Percentiles rank a stretch among this genome's conserved stretches.
phyloP scores from a whole-genome alignment of 2,797 vertebrate species.

The Capromys pilorides region DNA sequence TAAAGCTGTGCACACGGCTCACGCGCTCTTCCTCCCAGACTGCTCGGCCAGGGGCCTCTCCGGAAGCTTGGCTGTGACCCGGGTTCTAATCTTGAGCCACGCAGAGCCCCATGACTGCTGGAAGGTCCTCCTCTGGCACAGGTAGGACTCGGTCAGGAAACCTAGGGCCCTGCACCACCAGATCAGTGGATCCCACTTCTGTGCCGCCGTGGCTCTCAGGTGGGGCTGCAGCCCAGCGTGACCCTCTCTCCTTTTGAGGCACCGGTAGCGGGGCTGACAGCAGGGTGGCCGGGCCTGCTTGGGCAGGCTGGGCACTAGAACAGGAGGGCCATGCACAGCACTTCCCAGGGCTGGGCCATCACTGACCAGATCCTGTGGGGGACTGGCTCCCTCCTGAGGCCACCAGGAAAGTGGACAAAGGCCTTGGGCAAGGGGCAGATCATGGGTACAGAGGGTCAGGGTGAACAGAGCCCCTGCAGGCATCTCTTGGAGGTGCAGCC shows the following conservation, averaged over 20 bases:
- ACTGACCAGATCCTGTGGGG: too few species aligned
- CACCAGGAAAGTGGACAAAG: neutral
- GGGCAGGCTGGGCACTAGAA: neutral
- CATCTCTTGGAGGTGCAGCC: neutral
- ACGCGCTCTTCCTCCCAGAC: accelerated
- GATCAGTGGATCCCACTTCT: neutral
- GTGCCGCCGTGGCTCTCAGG: neutral
- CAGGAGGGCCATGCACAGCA: accelerated
- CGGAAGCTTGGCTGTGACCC: neutral
- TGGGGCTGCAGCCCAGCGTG: neutral
- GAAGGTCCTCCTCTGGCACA: neutral
- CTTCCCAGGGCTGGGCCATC: neutral
- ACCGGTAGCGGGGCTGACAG: neutral
- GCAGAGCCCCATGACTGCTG: neutral
- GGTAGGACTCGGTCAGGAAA: too few species aligned
- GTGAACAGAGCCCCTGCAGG: neutral
- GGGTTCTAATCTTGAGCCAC: neutral
- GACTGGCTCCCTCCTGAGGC: neutral
- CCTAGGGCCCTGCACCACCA: neutral
- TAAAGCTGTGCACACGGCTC: accelerated
- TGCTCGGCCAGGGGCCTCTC: neutral
- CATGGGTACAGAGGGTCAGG: neutral
- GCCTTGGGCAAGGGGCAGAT: neutral
- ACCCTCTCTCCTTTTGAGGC: accelerated
- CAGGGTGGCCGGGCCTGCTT: neutral